These are phyloP conservation scores for Corvus moneduloides DNA, from an alignment of 2,113 vertebrate genomes.

Conservation along the genomic window DNA sequence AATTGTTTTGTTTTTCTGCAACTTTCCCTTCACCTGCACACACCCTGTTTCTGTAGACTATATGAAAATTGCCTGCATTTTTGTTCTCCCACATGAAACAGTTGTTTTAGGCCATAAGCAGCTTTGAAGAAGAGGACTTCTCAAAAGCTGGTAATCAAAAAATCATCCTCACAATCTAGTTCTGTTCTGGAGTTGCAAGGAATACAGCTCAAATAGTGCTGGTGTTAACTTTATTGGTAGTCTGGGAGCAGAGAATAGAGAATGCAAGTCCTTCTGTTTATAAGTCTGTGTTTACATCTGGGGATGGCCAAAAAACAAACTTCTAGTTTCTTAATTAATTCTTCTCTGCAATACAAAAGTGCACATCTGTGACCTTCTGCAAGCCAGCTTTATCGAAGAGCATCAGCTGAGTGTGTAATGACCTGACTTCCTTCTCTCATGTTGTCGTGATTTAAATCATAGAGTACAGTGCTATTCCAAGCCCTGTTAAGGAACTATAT, in stretches of 20 bases:
- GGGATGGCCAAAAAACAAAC: neutral
- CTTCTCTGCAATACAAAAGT: neutral
- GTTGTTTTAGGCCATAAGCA: neutral
- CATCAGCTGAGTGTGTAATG: neutral
- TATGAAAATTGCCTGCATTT: neutral
- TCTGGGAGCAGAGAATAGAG: neutral
- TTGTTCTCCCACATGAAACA: neutral
- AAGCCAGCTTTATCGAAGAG: neutral
- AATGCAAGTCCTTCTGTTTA: neutral
- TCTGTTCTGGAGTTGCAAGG: neutral
- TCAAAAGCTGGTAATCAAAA: neutral
- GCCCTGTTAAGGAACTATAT: neutral
- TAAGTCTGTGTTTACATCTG: neutral
- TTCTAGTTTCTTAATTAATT: conserved; percentile 14
- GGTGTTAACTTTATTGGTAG: neutral
- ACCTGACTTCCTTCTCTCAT: neutral
- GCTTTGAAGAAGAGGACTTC: neutral
- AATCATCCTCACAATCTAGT: neutral
- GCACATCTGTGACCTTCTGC: neutral
- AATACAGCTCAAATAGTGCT: neutral
- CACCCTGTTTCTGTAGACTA: neutral
- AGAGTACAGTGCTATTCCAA: neutral
- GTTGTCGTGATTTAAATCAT: neutral
- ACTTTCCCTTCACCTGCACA: neutral
- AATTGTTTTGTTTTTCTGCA: neutral